Evolutionary conservation across 2,113 vertebrate species (phyloP).

Genomic region (Promerops cafer): DNA sequence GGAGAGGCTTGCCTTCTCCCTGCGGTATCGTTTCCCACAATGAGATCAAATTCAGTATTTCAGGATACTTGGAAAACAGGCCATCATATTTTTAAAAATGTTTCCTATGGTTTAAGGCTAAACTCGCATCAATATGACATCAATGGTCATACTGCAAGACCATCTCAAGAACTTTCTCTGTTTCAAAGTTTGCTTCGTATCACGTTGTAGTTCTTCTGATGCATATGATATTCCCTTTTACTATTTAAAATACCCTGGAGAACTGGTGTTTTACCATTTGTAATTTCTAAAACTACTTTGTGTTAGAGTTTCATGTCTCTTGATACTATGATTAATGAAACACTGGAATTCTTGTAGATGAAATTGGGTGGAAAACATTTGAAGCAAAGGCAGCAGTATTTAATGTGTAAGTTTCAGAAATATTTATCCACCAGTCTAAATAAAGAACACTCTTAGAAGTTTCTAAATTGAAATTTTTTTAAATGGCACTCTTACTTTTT

Average conservation of each 20-base stretch:
- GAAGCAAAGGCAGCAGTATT: conserved; percentile 10
- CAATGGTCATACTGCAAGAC: background rate
- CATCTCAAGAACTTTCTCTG: conserved; percentile 6
- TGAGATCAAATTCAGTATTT: background rate
- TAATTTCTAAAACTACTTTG: conserved; percentile 59
- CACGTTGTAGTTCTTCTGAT: conserved; percentile 46
- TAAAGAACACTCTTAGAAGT: background rate
- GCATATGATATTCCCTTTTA: conserved; percentile 32
- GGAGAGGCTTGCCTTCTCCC: background rate
- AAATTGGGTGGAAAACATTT: conserved; percentile 35
- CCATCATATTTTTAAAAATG: background rate
- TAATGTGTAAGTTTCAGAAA: conserved; percentile 28
- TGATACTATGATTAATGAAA: conserved; percentile 63
- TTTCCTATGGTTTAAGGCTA: background rate
- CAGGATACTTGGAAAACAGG: background rate
- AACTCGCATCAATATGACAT: background rate
- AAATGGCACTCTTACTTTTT: background rate
- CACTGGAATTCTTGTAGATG: conserved; percentile 50
- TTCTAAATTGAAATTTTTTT: background rate
- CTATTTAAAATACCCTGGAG: conserved; percentile 56
- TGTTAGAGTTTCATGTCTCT: conserved; percentile 55
- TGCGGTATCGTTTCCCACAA: background rate
- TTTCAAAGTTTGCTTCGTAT: conserved; percentile 47
- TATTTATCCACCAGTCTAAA: background rate
- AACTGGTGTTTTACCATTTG: conserved; percentile 40